A percentile compares a stretch with the other conserved stretches of the same genome.
Conservation (phyloP, 2,797 vertebrate species). For the Mionectes olivaceus region DNA sequence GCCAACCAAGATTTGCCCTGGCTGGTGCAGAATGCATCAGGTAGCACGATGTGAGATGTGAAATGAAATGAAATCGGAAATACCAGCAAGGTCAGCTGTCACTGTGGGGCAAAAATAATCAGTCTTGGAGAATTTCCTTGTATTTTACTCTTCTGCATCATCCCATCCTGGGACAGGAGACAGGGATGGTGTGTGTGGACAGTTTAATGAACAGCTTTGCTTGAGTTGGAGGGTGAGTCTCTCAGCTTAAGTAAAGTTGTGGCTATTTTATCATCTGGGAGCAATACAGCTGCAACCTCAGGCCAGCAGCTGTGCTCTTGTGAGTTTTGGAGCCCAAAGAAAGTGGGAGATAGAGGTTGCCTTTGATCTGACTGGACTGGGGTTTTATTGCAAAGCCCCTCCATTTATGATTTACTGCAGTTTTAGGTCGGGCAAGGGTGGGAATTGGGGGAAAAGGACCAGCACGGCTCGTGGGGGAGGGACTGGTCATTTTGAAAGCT, state of each 20-base stretch:
- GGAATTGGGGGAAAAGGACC: neutral
- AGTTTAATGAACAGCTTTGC: neutral
- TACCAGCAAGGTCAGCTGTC: neutral
- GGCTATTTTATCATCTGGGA: conserved; percentile 44
- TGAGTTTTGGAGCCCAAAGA: conserved; percentile 12
- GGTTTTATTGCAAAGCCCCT: neutral
- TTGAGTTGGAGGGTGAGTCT: neutral
- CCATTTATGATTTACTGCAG: neutral
- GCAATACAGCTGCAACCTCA: conserved; percentile 6
- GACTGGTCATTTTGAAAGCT: neutral
- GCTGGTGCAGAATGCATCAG: neutral
- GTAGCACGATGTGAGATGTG: neutral
- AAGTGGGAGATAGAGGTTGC: conserved; percentile 31
- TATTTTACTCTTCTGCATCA: neutral
- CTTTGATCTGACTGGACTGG: conserved; percentile 28
- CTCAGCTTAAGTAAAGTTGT: neutral
- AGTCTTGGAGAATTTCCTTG: neutral
- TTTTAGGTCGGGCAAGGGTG: neutral
- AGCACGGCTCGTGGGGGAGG: neutral
- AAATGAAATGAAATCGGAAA: neutral
- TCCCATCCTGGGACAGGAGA: neutral
- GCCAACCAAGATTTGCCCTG: neutral
- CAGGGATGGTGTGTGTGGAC: neutral
- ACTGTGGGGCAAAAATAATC: neutral
- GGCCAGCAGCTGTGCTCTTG: conserved; percentile 13